Evolutionary conservation across 35 echinoderm and acorn worm species (phyloP).

Genomic region (Holothuria glaberrima): DNA sequence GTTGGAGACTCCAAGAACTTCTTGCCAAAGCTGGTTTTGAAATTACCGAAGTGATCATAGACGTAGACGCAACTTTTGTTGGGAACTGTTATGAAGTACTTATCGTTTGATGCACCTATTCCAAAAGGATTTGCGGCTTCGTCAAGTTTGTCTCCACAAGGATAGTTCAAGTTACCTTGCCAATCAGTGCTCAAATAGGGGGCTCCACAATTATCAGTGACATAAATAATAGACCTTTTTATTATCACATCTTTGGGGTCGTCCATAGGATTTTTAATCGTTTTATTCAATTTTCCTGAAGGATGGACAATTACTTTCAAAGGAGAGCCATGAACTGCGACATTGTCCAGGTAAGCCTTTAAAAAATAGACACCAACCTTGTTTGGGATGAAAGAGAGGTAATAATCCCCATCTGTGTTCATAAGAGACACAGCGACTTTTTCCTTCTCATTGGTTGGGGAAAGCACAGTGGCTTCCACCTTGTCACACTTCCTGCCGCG

Average conservation of each 20-base stretch:
- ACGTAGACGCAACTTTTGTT: neutral
- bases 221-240: neutral
- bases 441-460: neutral
- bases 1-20: neutral
- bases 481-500: neutral
- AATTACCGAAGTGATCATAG: neutral
- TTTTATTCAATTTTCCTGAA: neutral
- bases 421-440: too few species aligned
- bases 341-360: neutral
- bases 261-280: too few species aligned
- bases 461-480: neutral
- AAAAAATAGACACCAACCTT: neutral
- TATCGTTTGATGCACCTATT: neutral
- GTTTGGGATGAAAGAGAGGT: neutral
- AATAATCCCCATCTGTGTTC: neutral
- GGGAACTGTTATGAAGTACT: neutral
- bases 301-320: neutral
- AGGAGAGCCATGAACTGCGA: neutral
- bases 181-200: too few species aligned
- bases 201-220: neutral
- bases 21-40: slow-evolving; percentile 18
- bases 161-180: neutral
- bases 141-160: neutral
- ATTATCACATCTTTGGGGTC: neutral
- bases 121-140: neutral